Conservation (phyloP, 2,888 invertebrate genomes). For the Tortrix viridana region DNA sequence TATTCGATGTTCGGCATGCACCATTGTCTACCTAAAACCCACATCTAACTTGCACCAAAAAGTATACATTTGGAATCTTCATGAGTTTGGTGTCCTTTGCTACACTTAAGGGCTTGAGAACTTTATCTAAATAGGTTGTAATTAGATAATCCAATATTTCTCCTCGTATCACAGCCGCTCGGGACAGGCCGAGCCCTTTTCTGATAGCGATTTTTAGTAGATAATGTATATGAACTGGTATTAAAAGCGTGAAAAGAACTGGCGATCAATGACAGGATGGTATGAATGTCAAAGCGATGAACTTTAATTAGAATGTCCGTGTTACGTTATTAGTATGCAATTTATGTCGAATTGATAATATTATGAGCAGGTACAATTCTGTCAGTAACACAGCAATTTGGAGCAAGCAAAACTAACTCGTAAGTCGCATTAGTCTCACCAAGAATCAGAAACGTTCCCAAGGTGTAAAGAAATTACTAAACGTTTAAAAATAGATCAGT, state of each 20-base stretch:
- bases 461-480: slow-evolving; percentile 83
- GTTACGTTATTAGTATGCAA: slow-evolving; percentile 83
- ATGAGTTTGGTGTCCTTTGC: slow-evolving; percentile 51
- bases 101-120: slow-evolving; percentile 7
- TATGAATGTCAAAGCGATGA: slow-evolving; percentile 84
- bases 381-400: slow-evolving; percentile 70
- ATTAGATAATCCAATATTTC: slow-evolving; percentile 75
- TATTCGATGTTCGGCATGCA: slow-evolving; percentile 79
- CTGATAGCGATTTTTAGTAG: slow-evolving; percentile 80
- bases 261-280: slow-evolving; percentile 77
- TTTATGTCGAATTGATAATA: slow-evolving; percentile 68
- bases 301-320: slow-evolving; percentile 82
- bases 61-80: slow-evolving; percentile 61
- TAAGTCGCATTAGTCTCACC: slow-evolving; percentile 80
- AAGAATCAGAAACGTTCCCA: slow-evolving; percentile 78
- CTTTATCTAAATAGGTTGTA: slow-evolving; percentile 41
- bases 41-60: slow-evolving; percentile 80
- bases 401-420: slow-evolving; percentile 76
- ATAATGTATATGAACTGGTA: slow-evolving; percentile 66
- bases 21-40: slow-evolving; percentile 83
- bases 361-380: slow-evolving; percentile 61
- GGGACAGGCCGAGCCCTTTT: slow-evolving; percentile 75
- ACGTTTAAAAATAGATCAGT: slow-evolving; percentile 84
- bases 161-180: slow-evolving; percentile 74
- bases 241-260: slow-evolving; percentile 77